Base-by-base conservation (phyloP, 2,797 vertebrate species). In the Selene dorsalis region DNA sequence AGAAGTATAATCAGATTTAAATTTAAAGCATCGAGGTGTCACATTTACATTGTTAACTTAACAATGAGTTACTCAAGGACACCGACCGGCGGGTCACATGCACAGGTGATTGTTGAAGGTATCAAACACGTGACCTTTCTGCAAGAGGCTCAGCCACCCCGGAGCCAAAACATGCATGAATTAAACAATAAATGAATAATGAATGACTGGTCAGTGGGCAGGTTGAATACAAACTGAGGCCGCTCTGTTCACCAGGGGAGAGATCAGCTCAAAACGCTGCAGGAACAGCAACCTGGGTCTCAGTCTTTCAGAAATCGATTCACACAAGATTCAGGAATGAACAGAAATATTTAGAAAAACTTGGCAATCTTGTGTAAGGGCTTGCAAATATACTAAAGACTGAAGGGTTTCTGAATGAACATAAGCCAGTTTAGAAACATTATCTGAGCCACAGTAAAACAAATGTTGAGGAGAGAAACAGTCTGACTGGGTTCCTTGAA, bases 111-210 rank as follows among this genome's bases (percentile, higher is more conserved):
- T n/a, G 20, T 4, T 48, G 38, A 70, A 24, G 76, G 14, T 41
- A 38, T 61, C 35, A 26, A 59, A 61, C 52, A 59, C 38, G 58
- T 77, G 55, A 67, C 17, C 56, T 79, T 68, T 79, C 62, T 63
- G 10, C 30, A 17, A 22, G 50, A 22, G 14, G 38, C 48, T 50
- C 1, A 2, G 45, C 24, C n/a, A n/a, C 30, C 41, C 26, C 17
- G 18, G 12, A 74, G 48, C 38, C 18, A 22, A 55, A 62, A 63
- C 55, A 24, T 20, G 16, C 6, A 38, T 39, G 41, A 77, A 53
- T 66, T 30, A 70, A 76, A 69, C 59, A 41, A 38, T 35, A 22
- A 22, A 43, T 79, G 63, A 76, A 70, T 73, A 70, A 53, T 76
- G 58, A 80, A 65, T 68, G 32, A 68, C 11, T 16, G 52, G 17